Evolutionary conservation across 2,888 invertebrate species (phyloP).

Genomic region (Pterostichus niger): DNA sequence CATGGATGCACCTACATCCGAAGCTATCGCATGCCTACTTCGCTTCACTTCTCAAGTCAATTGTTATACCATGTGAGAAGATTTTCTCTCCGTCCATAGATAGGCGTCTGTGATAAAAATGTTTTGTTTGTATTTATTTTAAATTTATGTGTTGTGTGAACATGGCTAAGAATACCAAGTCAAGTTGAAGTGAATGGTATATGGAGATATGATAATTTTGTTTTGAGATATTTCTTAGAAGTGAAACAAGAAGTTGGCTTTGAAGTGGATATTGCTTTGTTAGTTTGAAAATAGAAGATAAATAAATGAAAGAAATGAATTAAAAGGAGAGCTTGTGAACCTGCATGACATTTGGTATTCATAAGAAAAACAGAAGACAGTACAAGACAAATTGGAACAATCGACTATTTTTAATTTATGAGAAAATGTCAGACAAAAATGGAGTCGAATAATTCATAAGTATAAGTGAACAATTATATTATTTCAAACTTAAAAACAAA

Average conservation of each 20-base stretch:
- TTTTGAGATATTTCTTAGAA: neutral
- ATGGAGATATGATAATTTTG: conserved; percentile 36
- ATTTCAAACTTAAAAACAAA: too few species aligned
- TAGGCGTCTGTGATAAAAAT: conserved; percentile 26
- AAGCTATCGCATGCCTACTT: neutral
- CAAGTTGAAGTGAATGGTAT: conserved; percentile 6
- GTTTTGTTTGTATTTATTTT: conserved; percentile 48
- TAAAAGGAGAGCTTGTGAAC: conserved; percentile 15
- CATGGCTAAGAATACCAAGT: conserved; percentile 13
- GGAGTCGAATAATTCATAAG: too few species aligned
- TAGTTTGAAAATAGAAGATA: conserved; percentile 2
- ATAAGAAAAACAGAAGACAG: too few species aligned
- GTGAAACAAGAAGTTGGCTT: conserved; percentile 6
- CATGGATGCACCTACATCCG: conserved; percentile 1
- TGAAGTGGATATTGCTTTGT: conserved; percentile 34
- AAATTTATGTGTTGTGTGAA: conserved; percentile 33
- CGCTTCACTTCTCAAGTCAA: conserved; percentile 3
- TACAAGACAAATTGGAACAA: too few species aligned
- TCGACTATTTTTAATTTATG: too few species aligned
- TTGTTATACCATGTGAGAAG: conserved; percentile 27
- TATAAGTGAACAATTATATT: too few species aligned
- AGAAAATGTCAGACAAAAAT: too few species aligned
- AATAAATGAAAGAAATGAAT: conserved; percentile 26
- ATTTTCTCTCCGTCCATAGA: conserved; percentile 40
- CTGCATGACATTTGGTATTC: neutral